Conservation (phyloP, 2,888 invertebrate genomes). For the Drosophila crucigera region DNA sequence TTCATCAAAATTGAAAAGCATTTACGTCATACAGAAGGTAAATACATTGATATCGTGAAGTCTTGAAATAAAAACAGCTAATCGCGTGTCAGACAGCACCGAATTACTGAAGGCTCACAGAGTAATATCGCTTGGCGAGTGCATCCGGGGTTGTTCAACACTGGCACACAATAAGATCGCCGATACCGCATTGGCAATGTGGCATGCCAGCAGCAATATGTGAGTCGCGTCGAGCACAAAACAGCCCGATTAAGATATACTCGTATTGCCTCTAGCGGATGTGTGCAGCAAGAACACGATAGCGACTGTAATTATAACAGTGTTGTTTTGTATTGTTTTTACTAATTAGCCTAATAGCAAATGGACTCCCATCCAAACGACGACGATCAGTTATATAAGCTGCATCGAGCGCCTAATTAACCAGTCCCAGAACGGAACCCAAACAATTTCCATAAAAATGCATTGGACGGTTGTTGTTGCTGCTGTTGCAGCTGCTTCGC, state of each 20-base stretch:
- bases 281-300: constrained; percentile 23
- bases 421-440: constrained; percentile 14
- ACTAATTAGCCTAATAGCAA: constrained; percentile 42
- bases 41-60: not conserved
- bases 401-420: not conserved
- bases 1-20: no score
- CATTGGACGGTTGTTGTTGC: constrained; percentile 2
- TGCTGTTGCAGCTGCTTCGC: not conserved
- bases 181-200: not conserved
- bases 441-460: constrained; percentile 28
- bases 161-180: constrained; percentile 15
- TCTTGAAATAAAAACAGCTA: not conserved
- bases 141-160: constrained; percentile 9
- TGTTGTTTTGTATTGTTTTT: constrained; percentile 4
- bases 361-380: not conserved
- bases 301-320: constrained; percentile 13
- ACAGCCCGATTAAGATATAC: constrained; percentile 32
- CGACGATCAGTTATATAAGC: constrained; percentile 38
- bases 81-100: not conserved
- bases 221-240: not conserved
- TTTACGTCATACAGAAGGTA: not conserved
- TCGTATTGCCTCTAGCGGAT: constrained; percentile 44
- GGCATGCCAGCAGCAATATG: not conserved
- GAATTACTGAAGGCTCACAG: not conserved
- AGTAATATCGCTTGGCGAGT: not conserved